These are phyloP conservation scores for Acridotheres tristis DNA, from an alignment of 2,797 vertebrate species.

Conservation along the genomic window DNA sequence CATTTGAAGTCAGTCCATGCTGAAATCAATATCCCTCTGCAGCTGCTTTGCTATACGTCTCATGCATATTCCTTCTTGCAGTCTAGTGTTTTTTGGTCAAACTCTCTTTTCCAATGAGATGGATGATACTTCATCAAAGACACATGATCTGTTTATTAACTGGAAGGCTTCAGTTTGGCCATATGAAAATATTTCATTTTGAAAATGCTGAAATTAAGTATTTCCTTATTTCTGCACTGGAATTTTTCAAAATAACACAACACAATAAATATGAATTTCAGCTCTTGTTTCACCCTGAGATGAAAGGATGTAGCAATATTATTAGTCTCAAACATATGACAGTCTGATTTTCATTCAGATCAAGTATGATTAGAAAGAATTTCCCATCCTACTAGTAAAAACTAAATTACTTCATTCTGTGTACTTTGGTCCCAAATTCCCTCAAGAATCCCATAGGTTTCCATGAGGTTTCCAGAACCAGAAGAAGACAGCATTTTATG, in stretches of 20 bases:
- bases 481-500: not conserved
- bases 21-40: constrained; percentile 4
- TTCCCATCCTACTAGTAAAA: not conserved
- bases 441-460: not conserved
- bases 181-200: not conserved
- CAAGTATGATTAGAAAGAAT: not conserved
- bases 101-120: not conserved
- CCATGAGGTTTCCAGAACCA: not conserved
- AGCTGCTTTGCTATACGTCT: constrained; percentile 8
- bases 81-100: not conserved
- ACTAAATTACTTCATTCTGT: not conserved
- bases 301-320: not conserved
- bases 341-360: not conserved
- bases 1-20: constrained; percentile 7
- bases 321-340: not conserved
- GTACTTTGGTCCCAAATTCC: not conserved
- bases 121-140: not conserved
- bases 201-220: constrained; percentile 4
- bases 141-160: not conserved
- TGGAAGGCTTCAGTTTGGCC: not conserved
- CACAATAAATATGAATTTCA: not conserved
- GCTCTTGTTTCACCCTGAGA: not conserved
- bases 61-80: not conserved
- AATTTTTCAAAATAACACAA: not conserved
- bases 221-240: not conserved